Evolutionary conservation across 2,113 vertebrate genomes (phyloP), one percentile per base, ranked within the genome.

Genomic region (Cettia cetti): DNA sequence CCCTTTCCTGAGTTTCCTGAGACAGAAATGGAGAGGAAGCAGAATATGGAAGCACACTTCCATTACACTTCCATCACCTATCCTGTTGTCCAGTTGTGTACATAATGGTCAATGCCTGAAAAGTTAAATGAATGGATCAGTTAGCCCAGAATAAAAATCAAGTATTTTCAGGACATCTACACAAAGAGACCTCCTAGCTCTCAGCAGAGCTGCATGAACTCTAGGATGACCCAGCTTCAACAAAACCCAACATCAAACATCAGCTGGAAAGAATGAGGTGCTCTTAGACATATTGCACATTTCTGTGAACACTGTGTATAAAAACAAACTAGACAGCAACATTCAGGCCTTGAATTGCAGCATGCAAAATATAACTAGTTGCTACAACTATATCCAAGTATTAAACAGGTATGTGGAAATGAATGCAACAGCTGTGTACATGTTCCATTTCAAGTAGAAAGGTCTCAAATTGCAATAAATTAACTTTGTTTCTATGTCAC

Each of bases 241-340:
- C 28, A 40, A 45, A 82, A 72, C 61, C 26, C 15, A 56, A 68
- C 10, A 47, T 17, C 30, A 82, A 54, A 35, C 12, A 31, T 7
- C 24, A 72, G 37, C 71, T 64, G 40, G 61, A 85, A 31, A 83
- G 37, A 80, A 30, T 10, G 13, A 56, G 14, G 54, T 35, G 42
- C 23, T 63, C 39, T 33, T 21, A 31, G 31, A 77, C 7, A 21
- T 4, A 56, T 0, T 53, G 27, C 12, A 52, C 0, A 0, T 47
- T 74, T 84, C 47, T 54, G 26, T 8, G 15, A 69, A 81, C 2
- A 5, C 18, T 20, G 4, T 0, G 2, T 19, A 35, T 4, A 63
- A 76, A 60, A 33, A 40, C 10, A 37, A 20, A n/a, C 23, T 13
- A 33, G 13, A 78, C 5, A 82, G 52, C 26, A 72, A 81, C 11